Conservation (phyloP, 2,797 vertebrate species). For the Erpetoichthys calabaricus region DNA sequence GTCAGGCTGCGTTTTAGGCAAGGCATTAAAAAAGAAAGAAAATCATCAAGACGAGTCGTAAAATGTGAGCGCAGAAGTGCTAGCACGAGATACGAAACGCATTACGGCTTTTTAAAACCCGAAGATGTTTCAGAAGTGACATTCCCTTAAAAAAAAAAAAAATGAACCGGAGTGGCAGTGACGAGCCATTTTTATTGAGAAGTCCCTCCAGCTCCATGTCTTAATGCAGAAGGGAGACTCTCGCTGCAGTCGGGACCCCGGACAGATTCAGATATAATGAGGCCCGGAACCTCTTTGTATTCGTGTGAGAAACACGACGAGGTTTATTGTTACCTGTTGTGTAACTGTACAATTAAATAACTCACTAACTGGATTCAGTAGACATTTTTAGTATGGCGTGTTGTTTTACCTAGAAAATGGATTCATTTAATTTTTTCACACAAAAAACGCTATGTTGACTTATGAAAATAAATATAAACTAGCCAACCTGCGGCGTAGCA, state of each 20-base stretch:
- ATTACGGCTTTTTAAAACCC: not conserved
- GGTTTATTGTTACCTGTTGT: no score
- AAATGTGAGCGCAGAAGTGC: not conserved
- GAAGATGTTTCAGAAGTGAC: not conserved
- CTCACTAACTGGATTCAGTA: no score
- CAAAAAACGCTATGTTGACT: no score
- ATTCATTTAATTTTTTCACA: no score
- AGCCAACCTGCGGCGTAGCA: no score
- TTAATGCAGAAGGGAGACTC: slow-evolving; percentile 16
- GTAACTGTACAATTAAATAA: no score
- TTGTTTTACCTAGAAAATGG: no score
- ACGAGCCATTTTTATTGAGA: not conserved
- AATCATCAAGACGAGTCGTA: not conserved
- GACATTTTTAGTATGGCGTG: no score
- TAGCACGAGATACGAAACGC: slow-evolving; percentile 15
- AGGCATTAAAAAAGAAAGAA: slow-evolving; percentile 14
- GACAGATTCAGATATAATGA: no score
- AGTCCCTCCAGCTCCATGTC: slow-evolving; percentile 8
- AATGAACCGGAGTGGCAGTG: not conserved
- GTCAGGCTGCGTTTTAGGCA: slow-evolving; percentile 12
- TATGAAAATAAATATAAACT: no score
- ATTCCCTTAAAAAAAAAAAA: not conserved
- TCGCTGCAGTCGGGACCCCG: not conserved
- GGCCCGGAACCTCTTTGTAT: no score
- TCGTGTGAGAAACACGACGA: no score